A percentile compares a stretch with the other conserved stretches of the same genome.
phyloP scores from a whole-genome alignment of 2,888 invertebrate genomes.

The Plebejus anna region DNA sequence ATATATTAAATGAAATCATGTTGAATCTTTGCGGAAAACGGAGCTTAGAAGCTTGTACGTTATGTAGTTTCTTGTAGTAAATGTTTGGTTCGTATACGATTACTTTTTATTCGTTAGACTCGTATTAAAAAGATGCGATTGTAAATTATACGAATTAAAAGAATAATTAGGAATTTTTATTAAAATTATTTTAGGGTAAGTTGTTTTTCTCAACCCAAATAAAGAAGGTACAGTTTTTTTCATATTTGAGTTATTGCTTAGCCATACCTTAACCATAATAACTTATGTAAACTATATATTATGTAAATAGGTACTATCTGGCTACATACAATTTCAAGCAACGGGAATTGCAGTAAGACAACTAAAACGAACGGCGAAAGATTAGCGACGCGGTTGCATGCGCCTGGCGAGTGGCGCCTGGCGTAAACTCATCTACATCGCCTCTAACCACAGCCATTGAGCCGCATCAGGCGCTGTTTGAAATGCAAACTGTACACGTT shows the following conservation, averaged over 20 bases:
- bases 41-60: not conserved
- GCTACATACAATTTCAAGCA: not conserved
- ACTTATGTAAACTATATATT: too few species aligned
- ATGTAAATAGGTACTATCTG: too few species aligned
- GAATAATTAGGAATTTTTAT: too few species aligned
- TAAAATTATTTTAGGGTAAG: too few species aligned
- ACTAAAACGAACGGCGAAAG: conserved; percentile 33
- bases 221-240: not conserved
- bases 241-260: not conserved
- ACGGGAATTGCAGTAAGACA: conserved; percentile 26
- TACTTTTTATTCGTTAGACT: not conserved
- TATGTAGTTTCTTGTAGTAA: not conserved
- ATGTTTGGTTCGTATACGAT: not conserved
- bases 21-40: conserved; percentile 29
- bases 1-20: conserved; percentile 41
- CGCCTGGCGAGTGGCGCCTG: conserved; percentile 39
- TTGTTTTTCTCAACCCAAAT: not conserved
- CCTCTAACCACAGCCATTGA: conserved; percentile 41
- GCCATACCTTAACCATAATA: too few species aligned
- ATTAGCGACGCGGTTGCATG: conserved; percentile 38
- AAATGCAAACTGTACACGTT: conserved; percentile 33
- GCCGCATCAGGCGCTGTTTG: conserved; percentile 40
- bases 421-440: conserved; percentile 41
- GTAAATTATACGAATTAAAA: too few species aligned
- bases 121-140: too few species aligned